These are phyloP conservation scores for Coranthus polyacanthus DNA, from an alignment of 2,797 vertebrate genomes.

Conservation along the genomic window DNA sequence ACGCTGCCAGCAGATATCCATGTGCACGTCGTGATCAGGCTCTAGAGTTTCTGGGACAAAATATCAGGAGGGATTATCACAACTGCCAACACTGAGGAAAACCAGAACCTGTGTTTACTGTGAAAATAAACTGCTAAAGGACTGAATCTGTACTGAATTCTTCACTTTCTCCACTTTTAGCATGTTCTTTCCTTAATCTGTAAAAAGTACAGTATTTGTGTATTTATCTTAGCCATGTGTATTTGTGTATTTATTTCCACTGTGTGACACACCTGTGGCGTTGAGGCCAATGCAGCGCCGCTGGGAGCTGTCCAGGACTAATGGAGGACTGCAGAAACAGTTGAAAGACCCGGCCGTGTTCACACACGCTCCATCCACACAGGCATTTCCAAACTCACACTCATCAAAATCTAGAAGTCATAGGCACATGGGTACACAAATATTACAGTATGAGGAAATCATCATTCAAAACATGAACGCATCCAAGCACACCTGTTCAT, in stretches of 20 bases:
- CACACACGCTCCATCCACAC: conserved; percentile 82
- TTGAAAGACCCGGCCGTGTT: conserved; percentile 86
- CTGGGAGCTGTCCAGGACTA: conserved; percentile 80
- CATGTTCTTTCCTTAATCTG: not conserved
- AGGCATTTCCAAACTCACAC: conserved; percentile 75
- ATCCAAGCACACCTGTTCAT: not conserved
- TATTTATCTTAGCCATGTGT: not conserved
- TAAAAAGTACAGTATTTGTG: not conserved
- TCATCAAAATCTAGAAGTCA: conserved; percentile 82
- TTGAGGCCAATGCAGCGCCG: conserved; percentile 80
- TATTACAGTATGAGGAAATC: not conserved
- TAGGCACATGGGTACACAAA: not conserved
- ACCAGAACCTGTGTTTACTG: not conserved
- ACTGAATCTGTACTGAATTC: not conserved
- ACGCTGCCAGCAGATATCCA: conserved; percentile 85
- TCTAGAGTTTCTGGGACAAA: conserved; percentile 60
- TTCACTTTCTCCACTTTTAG: not conserved
- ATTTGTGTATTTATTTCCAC: not conserved
- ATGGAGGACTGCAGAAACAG: conserved; percentile 87
- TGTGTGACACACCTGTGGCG: conserved; percentile 73
- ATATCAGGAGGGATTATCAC: not conserved
- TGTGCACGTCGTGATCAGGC: conserved; percentile 70
- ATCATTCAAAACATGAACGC: not conserved
- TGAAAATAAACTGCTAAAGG: not conserved
- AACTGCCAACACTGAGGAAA: not conserved